Evolutionary conservation across 1,140 invertebrate genomes (phyloP).

Genomic region (Forficula auricularia): DNA sequence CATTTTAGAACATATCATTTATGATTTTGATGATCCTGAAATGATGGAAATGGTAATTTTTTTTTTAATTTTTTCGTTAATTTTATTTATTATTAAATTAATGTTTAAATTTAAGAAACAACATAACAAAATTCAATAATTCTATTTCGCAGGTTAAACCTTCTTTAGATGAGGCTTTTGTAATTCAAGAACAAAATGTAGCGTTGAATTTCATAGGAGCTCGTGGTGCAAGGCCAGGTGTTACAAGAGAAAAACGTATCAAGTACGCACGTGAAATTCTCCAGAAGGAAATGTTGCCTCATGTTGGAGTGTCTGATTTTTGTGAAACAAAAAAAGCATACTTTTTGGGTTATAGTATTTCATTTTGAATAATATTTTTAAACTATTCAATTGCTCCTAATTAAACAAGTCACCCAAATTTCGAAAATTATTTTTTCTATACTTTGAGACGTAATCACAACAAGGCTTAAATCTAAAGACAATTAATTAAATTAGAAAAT

Average conservation of each 20-base stretch:
- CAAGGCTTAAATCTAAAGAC: no score
- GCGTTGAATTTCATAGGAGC: conserved; percentile 96
- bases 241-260: conserved; percentile 95
- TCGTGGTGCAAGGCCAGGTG: conserved; percentile 87
- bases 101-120: no score
- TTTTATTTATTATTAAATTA: neutral
- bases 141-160: conserved; percentile 54
- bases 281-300: conserved; percentile 98
- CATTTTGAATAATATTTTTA: no score
- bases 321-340: conserved; percentile 99
- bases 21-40: conserved; percentile 97
- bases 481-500: no score
- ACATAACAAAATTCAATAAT: no score
- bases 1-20: conserved; percentile 97
- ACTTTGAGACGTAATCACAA: no score
- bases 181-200: conserved; percentile 97
- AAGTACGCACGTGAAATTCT: conserved; percentile 98
- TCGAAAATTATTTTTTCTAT: no score
- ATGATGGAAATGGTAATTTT: conserved; percentile 96
- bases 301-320: conserved; percentile 96
- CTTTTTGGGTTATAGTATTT: conserved; percentile 62
- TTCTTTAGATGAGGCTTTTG: conserved; percentile 96
- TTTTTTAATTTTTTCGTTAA: neutral
- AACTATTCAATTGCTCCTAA: no score
- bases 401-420: no score